These are phyloP conservation scores for Toxotes chatareus DNA, from an alignment of 2,113 vertebrate genomes.

Conservation along the genomic window DNA sequence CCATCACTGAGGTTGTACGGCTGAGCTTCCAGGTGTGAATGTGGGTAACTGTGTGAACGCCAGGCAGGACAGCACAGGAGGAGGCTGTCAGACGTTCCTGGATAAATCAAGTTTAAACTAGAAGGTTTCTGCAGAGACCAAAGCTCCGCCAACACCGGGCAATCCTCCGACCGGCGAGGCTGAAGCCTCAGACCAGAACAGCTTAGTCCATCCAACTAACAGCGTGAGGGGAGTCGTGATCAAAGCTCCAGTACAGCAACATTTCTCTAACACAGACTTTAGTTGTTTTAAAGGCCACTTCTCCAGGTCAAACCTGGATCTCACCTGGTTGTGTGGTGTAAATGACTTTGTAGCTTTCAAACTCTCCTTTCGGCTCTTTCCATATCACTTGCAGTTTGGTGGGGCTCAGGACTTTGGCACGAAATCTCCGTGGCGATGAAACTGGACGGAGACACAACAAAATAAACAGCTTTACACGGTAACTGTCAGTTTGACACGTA, in stretches of 20 bases:
- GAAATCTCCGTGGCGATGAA: conserved; percentile 79
- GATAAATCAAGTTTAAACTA: conserved; percentile 22
- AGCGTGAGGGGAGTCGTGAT: no score
- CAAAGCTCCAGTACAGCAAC: no score
- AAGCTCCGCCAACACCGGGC: neutral
- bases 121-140: neutral
- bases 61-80: conserved; percentile 29
- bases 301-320: neutral
- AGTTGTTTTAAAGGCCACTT: no score
- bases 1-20: conserved; percentile 15
- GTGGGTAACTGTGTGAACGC: neutral
- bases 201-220: no score
- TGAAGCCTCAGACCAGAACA: neutral
- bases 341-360: conserved; percentile 79
- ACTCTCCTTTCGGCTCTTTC: conserved; percentile 83
- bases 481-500: neutral
- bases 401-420: conserved; percentile 73
- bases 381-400: conserved; percentile 77
- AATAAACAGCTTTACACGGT: conserved; percentile 15
- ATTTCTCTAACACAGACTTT: no score
- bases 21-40: conserved; percentile 38
- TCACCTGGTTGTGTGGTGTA: conserved; percentile 80
- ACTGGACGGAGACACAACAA: conserved; percentile 61
- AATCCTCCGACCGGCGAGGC: no score
- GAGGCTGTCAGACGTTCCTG: neutral